These are phyloP conservation scores for Cecropterus lyciades DNA, from an alignment of 1,140 invertebrate genomes.

Conservation along the genomic window DNA sequence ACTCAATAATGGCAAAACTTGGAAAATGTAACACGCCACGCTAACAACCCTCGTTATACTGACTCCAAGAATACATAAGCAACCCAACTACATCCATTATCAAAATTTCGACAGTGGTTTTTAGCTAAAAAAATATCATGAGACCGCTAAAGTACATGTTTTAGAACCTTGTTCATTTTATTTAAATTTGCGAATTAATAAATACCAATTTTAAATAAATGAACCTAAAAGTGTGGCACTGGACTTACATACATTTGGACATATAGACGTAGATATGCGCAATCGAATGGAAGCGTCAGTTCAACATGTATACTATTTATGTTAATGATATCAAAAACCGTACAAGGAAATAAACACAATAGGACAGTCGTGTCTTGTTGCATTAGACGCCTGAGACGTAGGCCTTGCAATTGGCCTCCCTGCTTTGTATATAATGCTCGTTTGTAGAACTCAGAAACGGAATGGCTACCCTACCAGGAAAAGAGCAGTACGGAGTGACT, in stretches of 20 bases:
- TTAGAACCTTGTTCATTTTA: too few species aligned
- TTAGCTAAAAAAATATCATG: too few species aligned
- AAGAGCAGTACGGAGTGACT: conserved; percentile 49
- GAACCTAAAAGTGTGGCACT: neutral
- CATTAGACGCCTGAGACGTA: conserved; percentile 63
- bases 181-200: too few species aligned
- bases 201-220: too few species aligned
- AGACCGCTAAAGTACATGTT: too few species aligned
- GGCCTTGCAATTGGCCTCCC: conserved; percentile 65
- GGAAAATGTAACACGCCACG: conserved; percentile 21
- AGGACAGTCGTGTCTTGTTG: conserved; percentile 70
- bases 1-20: conserved; percentile 21
- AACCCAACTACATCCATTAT: neutral
- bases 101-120: too few species aligned
- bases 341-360: conserved; percentile 76
- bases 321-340: conserved; percentile 75
- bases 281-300: conserved; percentile 31
- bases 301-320: conserved; percentile 54
- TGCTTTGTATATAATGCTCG: conserved; percentile 75
- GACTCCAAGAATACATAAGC: neutral
- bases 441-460: conserved; percentile 66
- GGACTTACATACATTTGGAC: conserved; percentile 1
- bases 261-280: conserved; percentile 22
- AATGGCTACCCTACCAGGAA: conserved; percentile 57
- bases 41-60: conserved; percentile 8